phyloP scores from a whole-genome alignment of 2,888 invertebrate species.

The Xiphydria camelus region DNA sequence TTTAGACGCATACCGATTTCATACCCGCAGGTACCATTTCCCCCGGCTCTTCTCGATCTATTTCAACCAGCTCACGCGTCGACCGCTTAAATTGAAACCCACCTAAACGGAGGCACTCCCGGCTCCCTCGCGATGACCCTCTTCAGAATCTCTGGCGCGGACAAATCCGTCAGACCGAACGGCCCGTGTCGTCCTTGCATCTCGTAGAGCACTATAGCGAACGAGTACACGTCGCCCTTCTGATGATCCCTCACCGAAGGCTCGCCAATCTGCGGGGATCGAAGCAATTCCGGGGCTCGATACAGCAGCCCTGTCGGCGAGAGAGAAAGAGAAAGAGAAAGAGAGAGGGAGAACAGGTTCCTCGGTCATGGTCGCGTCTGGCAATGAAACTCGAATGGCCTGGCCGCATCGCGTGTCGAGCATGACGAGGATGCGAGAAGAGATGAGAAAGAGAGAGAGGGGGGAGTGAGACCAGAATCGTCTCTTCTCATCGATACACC shows the following conservation, averaged over 20 bases:
- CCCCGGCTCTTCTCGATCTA: too few relatives aligned
- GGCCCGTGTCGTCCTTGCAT: constrained; percentile 85
- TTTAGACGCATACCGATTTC: too few relatives aligned
- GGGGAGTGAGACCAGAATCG: too few relatives aligned
- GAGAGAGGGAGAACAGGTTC: too few relatives aligned
- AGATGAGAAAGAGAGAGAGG: too few relatives aligned
- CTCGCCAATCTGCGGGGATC: constrained; percentile 27
- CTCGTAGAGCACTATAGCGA: constrained; percentile 87
- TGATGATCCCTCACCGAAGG: constrained; percentile 61
- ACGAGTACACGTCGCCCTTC: constrained; percentile 84
- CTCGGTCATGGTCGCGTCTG: too few relatives aligned
- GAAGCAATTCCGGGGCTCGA: constrained; percentile 78
- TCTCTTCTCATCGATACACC: too few relatives aligned
- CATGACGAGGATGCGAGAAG: too few relatives aligned
- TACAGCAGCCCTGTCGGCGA: constrained; percentile 70
- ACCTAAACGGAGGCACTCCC: constrained; percentile 64
- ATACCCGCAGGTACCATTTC: too few relatives aligned
- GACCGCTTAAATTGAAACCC: constrained; percentile 46
- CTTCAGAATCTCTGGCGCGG: constrained; percentile 69
- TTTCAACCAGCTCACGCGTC: too few relatives aligned
- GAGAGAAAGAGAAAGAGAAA: neutral
- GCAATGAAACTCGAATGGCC: too few relatives aligned
- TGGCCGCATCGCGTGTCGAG: too few relatives aligned
- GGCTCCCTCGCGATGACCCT: constrained; percentile 63
- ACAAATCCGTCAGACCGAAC: constrained; percentile 72